Evolutionary conservation across 2,797 vertebrate species (phyloP).

Genomic region (Enteromius argenteus): DNA sequence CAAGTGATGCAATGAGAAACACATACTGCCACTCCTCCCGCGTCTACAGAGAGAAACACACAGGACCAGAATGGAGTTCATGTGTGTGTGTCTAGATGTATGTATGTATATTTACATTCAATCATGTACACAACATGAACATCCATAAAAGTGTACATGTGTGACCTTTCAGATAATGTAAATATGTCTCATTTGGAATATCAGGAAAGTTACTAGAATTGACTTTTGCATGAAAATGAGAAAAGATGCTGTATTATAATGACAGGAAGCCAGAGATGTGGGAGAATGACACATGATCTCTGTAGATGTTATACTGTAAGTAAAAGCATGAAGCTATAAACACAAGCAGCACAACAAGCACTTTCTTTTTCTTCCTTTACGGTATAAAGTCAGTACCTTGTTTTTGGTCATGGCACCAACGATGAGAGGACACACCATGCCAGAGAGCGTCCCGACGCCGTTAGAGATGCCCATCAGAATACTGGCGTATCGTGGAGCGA

Average conservation of each 20-base stretch:
- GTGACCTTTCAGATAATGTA: background rate
- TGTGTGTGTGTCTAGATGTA: background rate
- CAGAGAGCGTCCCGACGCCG: slow-evolving; percentile 90
- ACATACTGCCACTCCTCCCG: slow-evolving; percentile 85
- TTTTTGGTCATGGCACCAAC: slow-evolving; percentile 93
- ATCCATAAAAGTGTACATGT: background rate
- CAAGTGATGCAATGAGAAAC: slow-evolving; percentile 92
- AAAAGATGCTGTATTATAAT: background rate
- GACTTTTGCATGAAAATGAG: background rate
- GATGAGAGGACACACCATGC: slow-evolving; percentile 94
- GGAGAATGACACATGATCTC: background rate
- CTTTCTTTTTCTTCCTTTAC: background rate
- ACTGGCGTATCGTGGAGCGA: slow-evolving; percentile 91
- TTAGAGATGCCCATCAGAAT: slow-evolving; percentile 96
- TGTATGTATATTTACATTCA: background rate
- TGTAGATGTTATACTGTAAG: background rate
- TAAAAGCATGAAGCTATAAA: background rate
- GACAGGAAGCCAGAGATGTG: background rate
- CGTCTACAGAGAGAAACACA: slow-evolving; percentile 67
- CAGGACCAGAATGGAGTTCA: background rate
- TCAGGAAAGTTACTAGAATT: background rate
- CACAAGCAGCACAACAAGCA: background rate
- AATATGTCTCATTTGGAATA: background rate
- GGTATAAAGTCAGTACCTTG: slow-evolving; percentile 79
- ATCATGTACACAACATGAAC: background rate